These are phyloP conservation scores for Pipra filicauda DNA, from an alignment of 2,113 vertebrate genomes.

Conservation along the genomic window DNA sequence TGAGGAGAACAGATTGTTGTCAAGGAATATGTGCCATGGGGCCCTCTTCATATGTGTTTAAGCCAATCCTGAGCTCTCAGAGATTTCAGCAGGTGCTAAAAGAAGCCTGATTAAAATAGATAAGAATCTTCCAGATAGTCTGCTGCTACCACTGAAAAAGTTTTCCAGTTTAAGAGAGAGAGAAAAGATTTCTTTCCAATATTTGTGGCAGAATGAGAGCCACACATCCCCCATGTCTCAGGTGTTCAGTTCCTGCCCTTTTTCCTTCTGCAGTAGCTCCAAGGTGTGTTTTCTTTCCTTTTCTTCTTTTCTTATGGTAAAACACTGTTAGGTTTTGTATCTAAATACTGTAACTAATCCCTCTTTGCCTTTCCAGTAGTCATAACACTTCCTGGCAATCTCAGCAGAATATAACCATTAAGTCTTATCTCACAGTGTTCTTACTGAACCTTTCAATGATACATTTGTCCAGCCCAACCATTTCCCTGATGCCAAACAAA, in stretches of 20 bases:
- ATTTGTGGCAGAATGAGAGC: not conserved
- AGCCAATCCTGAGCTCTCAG: constrained; percentile 12
- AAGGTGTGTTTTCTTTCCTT: not conserved
- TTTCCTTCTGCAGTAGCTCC: not conserved
- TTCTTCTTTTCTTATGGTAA: not conserved
- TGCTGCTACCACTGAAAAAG: not conserved
- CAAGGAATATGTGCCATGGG: not conserved
- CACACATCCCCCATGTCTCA: not conserved
- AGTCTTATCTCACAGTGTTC: not conserved
- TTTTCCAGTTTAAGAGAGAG: not conserved
- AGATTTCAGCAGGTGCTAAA: constrained; percentile 26
- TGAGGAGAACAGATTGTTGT: constrained; percentile 66
- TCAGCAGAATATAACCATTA: not conserved
- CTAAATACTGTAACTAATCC: not conserved
- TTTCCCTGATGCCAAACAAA: not conserved
- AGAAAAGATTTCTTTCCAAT: not conserved
- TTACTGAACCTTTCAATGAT: not conserved
- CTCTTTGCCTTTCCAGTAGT: not conserved
- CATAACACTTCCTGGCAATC: not conserved
- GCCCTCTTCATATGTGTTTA: not conserved
- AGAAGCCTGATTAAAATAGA: constrained; percentile 35
- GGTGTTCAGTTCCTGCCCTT: not conserved
- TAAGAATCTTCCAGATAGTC: not conserved
- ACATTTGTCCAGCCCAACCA: not conserved
- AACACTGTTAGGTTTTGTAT: not conserved